Evolutionary conservation across 2,113 vertebrate species (phyloP), one percentile per base, ranked within the genome.

Genomic region (Salvelinus alpinus): DNA sequence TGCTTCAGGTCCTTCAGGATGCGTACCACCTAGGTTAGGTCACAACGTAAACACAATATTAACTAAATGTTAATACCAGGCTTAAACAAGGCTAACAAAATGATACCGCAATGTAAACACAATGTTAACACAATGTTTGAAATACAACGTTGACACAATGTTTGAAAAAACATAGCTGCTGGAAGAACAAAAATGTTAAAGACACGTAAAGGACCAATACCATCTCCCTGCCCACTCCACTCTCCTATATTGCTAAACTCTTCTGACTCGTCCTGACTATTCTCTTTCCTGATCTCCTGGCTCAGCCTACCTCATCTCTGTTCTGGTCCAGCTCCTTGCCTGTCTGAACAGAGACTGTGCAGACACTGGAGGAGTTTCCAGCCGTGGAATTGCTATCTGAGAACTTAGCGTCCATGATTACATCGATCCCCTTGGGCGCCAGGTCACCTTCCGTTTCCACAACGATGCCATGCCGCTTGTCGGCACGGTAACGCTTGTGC

Each of bases 1-100:
- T 96, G 94, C 86, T 97, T 95, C 4, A 98, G 90, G 38, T 98
- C 97, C 76, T 97, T 97, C 3, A 99, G 83, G 85, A 96, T 96
- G 62, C 93, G 95, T 69, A 98, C 95, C 72, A 96, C 87, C 93
- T 94, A 68, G 0, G 18, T 51, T 8, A 27, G 3, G 34, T 54
- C 51, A 54, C 51, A 54, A 5, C 5, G 14, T 54, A 18, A 54
- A 54, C 4, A 54, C 51, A 54, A 54, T 11, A 11, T 44, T 11
- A 11, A 44, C 38, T 44, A 44, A 44, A 12, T 44, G 38, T 2
- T 44, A 54, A 54, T 16, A 54, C 3, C 14, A 54, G 14, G 51
- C 51, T 54, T 54, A 54, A 4, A 54, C 16, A 54, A 54, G 13
- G 16, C 16, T 4, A 54, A 11, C 38, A 44, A 44, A 44, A 44